Evolutionary conservation across 2,888 invertebrate species (phyloP).

Genomic region (Zootermopsis nevadensis): DNA sequence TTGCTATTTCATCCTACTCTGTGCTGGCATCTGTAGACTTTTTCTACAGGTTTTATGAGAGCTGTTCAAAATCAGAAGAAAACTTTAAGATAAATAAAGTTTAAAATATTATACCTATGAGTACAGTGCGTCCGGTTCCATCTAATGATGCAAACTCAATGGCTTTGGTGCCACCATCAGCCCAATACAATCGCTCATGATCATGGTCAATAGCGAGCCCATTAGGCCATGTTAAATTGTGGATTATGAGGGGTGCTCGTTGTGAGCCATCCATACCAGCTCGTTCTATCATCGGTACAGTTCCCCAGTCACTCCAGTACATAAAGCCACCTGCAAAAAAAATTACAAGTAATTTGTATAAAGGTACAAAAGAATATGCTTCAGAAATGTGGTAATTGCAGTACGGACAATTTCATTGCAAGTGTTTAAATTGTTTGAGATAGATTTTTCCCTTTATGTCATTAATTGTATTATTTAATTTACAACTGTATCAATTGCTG

Average conservation of each 20-base stretch:
- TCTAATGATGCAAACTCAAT: slow-evolving; percentile 85
- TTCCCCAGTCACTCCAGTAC: slow-evolving; percentile 95
- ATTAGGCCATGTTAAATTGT: slow-evolving; percentile 85
- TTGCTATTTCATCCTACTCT: too few species aligned
- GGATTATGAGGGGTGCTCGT: slow-evolving; percentile 64
- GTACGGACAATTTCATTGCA: too few species aligned
- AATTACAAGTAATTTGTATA: too few species aligned
- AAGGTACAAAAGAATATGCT: too few species aligned
- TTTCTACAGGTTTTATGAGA: not conserved
- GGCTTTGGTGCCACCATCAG: slow-evolving; percentile 82
- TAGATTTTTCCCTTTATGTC: too few species aligned
- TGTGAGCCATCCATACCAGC: slow-evolving; percentile 89
- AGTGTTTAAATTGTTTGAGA: too few species aligned
- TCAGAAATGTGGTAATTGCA: too few species aligned
- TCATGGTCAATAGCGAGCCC: slow-evolving; percentile 85
- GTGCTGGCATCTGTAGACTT: too few species aligned
- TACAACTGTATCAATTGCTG: too few species aligned
- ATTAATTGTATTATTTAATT: too few species aligned
- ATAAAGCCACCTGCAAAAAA: slow-evolving; percentile 72
- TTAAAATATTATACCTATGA: slow-evolving; percentile 69
- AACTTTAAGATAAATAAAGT: too few species aligned
- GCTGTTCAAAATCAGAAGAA: not conserved
- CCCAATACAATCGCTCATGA: slow-evolving; percentile 83
- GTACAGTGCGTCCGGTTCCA: slow-evolving; percentile 74
- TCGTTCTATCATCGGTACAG: slow-evolving; percentile 81